These are phyloP conservation scores for Cordilura impudica DNA, from an alignment of 2,888 invertebrate species.

Conservation along the genomic window DNA sequence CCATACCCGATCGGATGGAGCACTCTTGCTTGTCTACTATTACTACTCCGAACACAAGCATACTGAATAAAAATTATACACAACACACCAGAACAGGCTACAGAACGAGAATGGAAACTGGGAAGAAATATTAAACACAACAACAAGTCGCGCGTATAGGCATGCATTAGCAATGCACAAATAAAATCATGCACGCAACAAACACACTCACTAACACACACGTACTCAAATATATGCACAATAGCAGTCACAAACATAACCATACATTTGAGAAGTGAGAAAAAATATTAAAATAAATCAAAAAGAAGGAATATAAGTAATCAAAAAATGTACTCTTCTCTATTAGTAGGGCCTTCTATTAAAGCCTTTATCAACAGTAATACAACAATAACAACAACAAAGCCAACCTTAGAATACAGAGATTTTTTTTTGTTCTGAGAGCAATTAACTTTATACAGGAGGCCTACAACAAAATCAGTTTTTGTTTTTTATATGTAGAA, in stretches of 20 bases:
- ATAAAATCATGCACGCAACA: slow-evolving; percentile 58
- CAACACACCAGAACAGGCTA: slow-evolving; percentile 58
- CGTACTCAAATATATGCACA: slow-evolving; percentile 8
- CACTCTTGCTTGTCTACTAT: slow-evolving; percentile 31
- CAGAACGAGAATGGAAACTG: slow-evolving; percentile 61
- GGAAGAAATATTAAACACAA: slow-evolving; percentile 38
- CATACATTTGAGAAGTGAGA: slow-evolving; percentile 12
- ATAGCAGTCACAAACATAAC: not conserved
- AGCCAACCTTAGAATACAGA: slow-evolving; percentile 52
- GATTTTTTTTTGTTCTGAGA: slow-evolving; percentile 43
- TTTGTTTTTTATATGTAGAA: not conserved
- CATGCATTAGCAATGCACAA: slow-evolving; percentile 56
- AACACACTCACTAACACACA: slow-evolving; percentile 33
- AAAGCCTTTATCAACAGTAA: slow-evolving; percentile 53
- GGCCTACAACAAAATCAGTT: slow-evolving; percentile 39
- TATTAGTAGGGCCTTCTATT: slow-evolving; percentile 49
- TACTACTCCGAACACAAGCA: slow-evolving; percentile 57
- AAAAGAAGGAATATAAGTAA: slow-evolving; percentile 38
- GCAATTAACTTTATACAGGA: slow-evolving; percentile 45
- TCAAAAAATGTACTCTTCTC: slow-evolving; percentile 46
- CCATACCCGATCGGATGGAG: slow-evolving; percentile 59
- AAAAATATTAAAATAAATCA: slow-evolving; percentile 34
- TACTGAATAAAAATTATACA: slow-evolving; percentile 41
- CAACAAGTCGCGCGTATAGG: slow-evolving; percentile 50
- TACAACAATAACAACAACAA: slow-evolving; percentile 47